These are phyloP conservation scores for Nesoenas mayeri DNA, from an alignment of 2,113 vertebrate species.

Conservation along the genomic window DNA sequence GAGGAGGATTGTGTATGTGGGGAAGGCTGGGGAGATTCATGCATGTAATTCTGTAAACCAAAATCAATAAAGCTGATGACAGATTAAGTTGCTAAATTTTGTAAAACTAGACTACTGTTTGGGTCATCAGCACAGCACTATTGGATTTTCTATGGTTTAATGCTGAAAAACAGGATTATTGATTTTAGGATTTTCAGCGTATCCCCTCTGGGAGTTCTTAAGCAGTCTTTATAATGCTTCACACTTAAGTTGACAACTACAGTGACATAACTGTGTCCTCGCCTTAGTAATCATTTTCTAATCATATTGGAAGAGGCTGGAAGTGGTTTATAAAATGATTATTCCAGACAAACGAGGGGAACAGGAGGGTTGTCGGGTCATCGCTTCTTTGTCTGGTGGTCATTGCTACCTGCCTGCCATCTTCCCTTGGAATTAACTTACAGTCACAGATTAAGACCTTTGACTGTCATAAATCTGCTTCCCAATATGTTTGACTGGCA, in stretches of 20 bases:
- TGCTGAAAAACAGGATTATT: conserved; percentile 82
- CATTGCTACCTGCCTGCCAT: conserved; percentile 77
- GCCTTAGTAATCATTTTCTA: conserved; percentile 72
- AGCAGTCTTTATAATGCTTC: conserved; percentile 71
- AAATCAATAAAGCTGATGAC: conserved; percentile 76
- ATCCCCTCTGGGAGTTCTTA: conserved; percentile 73
- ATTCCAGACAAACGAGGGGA: not conserved
- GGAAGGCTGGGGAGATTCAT: conserved; percentile 48
- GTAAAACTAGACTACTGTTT: conserved; percentile 69
- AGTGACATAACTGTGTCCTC: conserved; percentile 64
- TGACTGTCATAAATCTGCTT: conserved; percentile 90
- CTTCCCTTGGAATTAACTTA: conserved; percentile 85
- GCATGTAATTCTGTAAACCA: conserved; percentile 66
- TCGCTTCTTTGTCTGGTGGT: conserved; percentile 71
- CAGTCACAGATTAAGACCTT: conserved; percentile 88
- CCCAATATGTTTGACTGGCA: conserved; percentile 80
- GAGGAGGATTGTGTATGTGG: not conserved
- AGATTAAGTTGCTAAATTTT: conserved; percentile 71
- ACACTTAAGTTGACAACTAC: conserved; percentile 76
- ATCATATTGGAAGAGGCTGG: conserved; percentile 69
- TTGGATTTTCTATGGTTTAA: conserved; percentile 77
- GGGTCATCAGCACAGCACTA: conserved; percentile 61
- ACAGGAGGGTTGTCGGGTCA: not conserved
- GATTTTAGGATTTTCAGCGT: conserved; percentile 83
- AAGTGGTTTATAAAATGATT: conserved; percentile 70